Percentiles rank a stretch among this genome's conserved stretches.
These are phyloP conservation scores for Lepidocyrtoides sp. DNA, from an alignment of 2,888 invertebrate genomes.

Conservation along the genomic window DNA sequence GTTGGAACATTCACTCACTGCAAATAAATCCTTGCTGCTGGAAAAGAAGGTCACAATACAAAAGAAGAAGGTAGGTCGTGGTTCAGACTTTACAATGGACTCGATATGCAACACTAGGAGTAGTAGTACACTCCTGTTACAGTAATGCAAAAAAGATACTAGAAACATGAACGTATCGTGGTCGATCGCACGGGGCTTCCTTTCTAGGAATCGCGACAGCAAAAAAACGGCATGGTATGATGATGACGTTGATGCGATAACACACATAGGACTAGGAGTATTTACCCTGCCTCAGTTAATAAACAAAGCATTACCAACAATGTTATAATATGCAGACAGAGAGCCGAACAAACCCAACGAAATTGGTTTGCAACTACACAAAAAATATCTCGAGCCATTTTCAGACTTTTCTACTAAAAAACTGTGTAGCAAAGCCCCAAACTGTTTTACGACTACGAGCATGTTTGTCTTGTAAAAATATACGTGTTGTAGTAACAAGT, in stretches of 20 bases:
- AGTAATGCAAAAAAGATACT: not conserved
- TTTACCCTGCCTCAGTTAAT: not conserved
- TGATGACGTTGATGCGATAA: not conserved
- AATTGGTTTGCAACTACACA: not conserved
- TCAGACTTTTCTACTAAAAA: not conserved
- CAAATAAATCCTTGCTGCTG: not conserved
- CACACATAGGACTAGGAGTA: not conserved
- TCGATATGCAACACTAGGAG: not conserved
- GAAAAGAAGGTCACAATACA: not conserved
- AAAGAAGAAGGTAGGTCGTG: conserved; percentile 4
- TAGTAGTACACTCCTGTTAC: not conserved
- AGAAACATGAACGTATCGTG: not conserved
- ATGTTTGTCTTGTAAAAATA: not conserved
- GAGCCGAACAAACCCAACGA: not conserved
- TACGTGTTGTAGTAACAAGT: no score
- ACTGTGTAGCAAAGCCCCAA: no score
- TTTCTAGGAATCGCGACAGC: not conserved
- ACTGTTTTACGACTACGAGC: not conserved
- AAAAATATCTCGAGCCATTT: not conserved
- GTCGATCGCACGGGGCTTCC: not conserved
- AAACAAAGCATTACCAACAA: not conserved
- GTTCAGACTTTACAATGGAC: not conserved
- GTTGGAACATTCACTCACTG: no score
- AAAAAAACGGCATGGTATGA: not conserved
- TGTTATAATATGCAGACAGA: not conserved